Base-by-base conservation (phyloP, 2,797 vertebrate genomes). In the Leptodactylus fallax region DNA sequence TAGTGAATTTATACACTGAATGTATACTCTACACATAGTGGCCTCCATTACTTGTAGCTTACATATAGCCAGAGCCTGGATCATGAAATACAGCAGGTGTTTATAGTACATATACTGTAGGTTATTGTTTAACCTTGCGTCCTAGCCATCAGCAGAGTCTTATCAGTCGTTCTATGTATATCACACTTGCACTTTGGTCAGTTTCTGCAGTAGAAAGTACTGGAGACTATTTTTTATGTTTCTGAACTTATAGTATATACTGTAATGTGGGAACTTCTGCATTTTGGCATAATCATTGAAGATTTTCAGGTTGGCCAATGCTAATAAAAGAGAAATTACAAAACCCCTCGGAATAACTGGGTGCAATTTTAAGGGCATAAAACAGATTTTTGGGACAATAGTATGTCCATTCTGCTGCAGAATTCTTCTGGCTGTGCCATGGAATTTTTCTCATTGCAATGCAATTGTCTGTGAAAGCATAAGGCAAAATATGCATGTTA, bases 171-270 rank as follows among this genome's bases (percentile, higher is more conserved):
- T 47, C 58, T 49, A 12, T 49, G 23, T 63, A 65, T 47, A 81
- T 51, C 36, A 3, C 27, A 19, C 25, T 65, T 85, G 76, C 6
- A 78, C 84, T 85, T 79, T 85, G 74, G 67, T 65, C 71, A 47
- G 56, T 85, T 85, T 76, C 3, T 25, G 2, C 27, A 36, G 67
- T 45, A 71, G 27, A 9, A n/a, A 74, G 74, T 79, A 36, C 53
- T 77, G 14, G 36, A 56, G 36, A 8, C 8, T n/a, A 21, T 7
- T 65, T 27, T 63, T 76, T 63, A 36, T 53, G 23, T 27, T 49
- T 60, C 16, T 84, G 56, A 77, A 63, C 17, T 19, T 72, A 61
- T 63, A 25, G 25, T 23, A 27, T 36, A 49, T 55, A 71, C 58
- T n/a, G n/a, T n/a, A n/a, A n/a, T n/a, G n/a, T n/a, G n/a, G n/a